phyloP scores from a whole-genome alignment of 2,797 vertebrate species.

The Halcyon chelicuti region DNA sequence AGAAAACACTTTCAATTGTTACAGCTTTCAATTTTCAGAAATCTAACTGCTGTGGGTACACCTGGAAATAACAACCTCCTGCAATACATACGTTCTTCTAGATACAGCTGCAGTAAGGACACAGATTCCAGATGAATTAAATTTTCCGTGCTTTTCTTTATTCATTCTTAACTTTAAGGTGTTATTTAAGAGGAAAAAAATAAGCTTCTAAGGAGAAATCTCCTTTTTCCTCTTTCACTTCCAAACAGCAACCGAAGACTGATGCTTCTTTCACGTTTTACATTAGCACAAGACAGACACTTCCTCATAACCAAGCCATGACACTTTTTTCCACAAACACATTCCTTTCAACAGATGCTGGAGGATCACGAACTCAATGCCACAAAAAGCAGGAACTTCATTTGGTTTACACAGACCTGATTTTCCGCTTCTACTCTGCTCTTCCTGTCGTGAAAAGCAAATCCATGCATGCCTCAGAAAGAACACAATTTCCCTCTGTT shows the following conservation, averaged over 20 bases:
- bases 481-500: fast-evolving
- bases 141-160: not conserved
- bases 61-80: not conserved
- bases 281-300: not conserved
- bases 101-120: fast-evolving
- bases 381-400: not conserved
- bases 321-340: not conserved
- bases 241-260: not conserved
- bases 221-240: not conserved
- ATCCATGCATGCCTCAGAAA: fast-evolving
- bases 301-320: not conserved
- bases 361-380: not conserved
- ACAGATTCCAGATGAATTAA: fast-evolving
- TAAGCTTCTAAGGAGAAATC: fast-evolving
- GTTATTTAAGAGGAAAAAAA: fast-evolving
- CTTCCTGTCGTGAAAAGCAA: fast-evolving
- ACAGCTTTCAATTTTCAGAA: not conserved
- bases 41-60: not conserved
- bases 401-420: fast-evolving
- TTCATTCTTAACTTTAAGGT: not conserved
- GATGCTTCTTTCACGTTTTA: not conserved
- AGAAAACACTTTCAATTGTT: not conserved
- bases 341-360: not conserved
- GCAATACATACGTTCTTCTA: not conserved
- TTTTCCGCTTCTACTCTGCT: not conserved